Conservation (phyloP, 1,140 invertebrate genomes). For the Bilobella aurantiaca region DNA sequence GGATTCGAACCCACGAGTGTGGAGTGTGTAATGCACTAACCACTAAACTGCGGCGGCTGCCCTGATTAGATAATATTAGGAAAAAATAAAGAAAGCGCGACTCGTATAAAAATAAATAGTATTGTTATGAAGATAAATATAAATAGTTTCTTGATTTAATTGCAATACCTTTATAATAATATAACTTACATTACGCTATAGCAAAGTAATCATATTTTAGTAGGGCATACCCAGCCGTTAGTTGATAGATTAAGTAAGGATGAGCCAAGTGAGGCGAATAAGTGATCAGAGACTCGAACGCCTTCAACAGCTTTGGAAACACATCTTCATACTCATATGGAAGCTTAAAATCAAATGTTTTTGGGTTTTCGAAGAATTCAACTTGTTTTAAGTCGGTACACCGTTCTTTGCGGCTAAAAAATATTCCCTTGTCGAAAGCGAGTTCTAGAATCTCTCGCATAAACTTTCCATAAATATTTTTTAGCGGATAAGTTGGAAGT, state of each 20-base stretch:
- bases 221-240: neutral
- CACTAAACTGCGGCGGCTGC: no score
- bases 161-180: no score
- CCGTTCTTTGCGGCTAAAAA: neutral
- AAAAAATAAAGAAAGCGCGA: neutral
- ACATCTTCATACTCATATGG: neutral
- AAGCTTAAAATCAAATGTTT: slow-evolving; percentile 10
- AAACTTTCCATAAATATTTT: neutral
- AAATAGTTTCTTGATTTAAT: no score
- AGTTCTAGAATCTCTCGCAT: neutral
- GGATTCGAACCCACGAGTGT: no score
- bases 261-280: slow-evolving; percentile 5
- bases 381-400: neutral
- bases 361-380: slow-evolving; percentile 5
- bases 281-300: neutral
- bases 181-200: no score
- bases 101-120: neutral
- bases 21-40: no score
- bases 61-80: neutral
- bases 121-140: no score
- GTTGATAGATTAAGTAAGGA: slow-evolving; percentile 9
- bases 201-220: neutral
- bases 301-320: neutral
- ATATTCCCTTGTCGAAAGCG: neutral
- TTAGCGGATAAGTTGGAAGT: neutral